Evolutionary conservation across 2,113 vertebrate genomes (phyloP), one percentile per base, ranked within the genome.

Genomic region (Rostratula benghalensis): DNA sequence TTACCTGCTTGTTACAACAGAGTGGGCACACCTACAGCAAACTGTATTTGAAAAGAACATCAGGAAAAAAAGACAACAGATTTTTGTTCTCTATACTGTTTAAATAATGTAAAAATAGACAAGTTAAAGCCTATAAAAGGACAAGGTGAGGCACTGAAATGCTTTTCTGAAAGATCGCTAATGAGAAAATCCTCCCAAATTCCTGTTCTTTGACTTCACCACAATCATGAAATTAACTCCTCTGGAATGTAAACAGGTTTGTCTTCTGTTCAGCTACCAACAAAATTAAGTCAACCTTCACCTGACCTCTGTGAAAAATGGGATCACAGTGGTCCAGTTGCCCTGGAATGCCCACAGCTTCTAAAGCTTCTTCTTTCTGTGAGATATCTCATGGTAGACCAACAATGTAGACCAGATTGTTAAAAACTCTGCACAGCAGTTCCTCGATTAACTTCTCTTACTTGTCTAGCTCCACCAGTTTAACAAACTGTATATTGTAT

Each of bases 181-280:
- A 90, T 11, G 41, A 87, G 12, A 31, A 91, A 91, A 93, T 25
- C 22, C 41, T 76, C 70, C 70, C 67, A 89, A 87, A 95, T 91
- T 87, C 87, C 74, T 84, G 39, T 82, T 78, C 70, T 91, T 95
- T 93, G 84, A 93, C 54, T 89, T 95, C 71, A 87, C 37, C 24
- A 24, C 63, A 76, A 54, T 46, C 54, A 83, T 28, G 10, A 90
- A 75, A 87, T 61, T 64, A 83, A 94, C 70, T 91, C 45, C 67
- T 83, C 37, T 77, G 71, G 91, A 93, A 96, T 20, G 8, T 74
- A 91, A 95, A 91, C 67, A 95, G 63, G 78, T 95, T 96, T 96
- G 22, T 70, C 51, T 95, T 69, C 54, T 77, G 41, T 61, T 76
- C 67, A 83, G 68, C 67, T 88, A 89, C 78, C 45, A 83, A 67